phyloP scores from a whole-genome alignment of 2,113 vertebrate species.

The Phyllostomus discolor region DNA sequence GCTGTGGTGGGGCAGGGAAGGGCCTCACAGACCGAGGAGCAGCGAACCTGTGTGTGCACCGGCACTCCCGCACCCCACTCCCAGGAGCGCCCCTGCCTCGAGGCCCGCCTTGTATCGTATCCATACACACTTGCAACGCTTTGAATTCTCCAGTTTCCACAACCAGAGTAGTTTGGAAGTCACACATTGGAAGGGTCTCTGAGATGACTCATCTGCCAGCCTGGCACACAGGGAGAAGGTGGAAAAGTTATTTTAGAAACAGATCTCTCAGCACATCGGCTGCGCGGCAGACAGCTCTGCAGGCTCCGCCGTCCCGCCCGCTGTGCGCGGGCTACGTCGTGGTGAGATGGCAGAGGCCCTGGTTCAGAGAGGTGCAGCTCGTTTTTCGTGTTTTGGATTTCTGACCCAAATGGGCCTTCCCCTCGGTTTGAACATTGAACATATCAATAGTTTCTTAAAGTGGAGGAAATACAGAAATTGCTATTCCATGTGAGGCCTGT shows the following conservation, averaged over 20 bases:
- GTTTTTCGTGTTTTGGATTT: neutral
- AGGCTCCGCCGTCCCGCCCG: neutral
- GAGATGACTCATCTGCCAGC: neutral
- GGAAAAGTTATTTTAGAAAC: neutral
- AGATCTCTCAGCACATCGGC: neutral
- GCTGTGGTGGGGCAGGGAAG: neutral
- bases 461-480: neutral
- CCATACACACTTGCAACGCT: neutral
- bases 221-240: neutral
- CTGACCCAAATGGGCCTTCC: neutral
- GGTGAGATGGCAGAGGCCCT: neutral
- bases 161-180: neutral
- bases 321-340: neutral
- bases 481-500: neutral
- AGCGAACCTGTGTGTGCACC: neutral
- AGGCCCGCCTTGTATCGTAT: neutral
- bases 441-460: neutral
- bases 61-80: neutral
- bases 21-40: neutral
- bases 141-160: neutral
- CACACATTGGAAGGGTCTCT: neutral
- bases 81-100: fast-evolving
- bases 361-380: neutral
- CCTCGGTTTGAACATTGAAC: neutral
- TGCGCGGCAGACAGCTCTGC: neutral